Base-by-base conservation (phyloP, 2,113 vertebrate genomes). In the Caretta caretta region DNA sequence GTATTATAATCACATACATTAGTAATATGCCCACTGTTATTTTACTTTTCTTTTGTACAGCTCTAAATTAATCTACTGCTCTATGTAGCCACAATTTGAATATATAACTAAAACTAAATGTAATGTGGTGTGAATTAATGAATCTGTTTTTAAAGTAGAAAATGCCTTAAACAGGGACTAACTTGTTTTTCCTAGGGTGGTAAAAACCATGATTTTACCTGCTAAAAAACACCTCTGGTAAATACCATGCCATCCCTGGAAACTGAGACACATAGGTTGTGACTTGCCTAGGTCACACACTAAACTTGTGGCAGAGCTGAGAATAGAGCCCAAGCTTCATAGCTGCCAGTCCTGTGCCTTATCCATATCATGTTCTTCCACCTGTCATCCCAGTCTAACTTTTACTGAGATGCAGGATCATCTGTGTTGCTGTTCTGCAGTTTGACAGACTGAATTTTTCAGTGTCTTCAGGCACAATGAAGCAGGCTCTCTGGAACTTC, bases 301-400 rank as follows among this genome's bases (percentile, higher is more conserved):
- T 72, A 69, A 69, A 69, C 62, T 69, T 69, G 62, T n/a, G 65
- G 65, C 65, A n/a, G 17, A n/a, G 31, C 65, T 69, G 17, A 19
- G 65, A 72, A 10, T 19, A 20, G 17, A 38, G 35, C n/a, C 19
- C 19, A 72, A 20, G 19, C n/a, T 38, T 72, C 5, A 1, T 22
- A 38, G n/a, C n/a, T 72, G 65, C 65, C 65, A 38, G 17, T 38
- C n/a, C 19, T 22, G 65, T 72, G 17, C 19, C 65, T 72, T 72
- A 38, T 72, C 65, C n/a, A 72, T 46, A 65, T 35, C 0, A 0
- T 29, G 8, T 2, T 75, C 20, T 13, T 8, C n/a, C 65, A 46
- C 0, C 83, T 6, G 22, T 53, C 51, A 42, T 84, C 80, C 25
- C 51, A 0, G 11, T 0, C 1, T 10, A 8, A 24, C 72, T 24